phyloP scores from a whole-genome alignment of 2,113 vertebrate genomes.

The Archocentrus centrarchus region DNA sequence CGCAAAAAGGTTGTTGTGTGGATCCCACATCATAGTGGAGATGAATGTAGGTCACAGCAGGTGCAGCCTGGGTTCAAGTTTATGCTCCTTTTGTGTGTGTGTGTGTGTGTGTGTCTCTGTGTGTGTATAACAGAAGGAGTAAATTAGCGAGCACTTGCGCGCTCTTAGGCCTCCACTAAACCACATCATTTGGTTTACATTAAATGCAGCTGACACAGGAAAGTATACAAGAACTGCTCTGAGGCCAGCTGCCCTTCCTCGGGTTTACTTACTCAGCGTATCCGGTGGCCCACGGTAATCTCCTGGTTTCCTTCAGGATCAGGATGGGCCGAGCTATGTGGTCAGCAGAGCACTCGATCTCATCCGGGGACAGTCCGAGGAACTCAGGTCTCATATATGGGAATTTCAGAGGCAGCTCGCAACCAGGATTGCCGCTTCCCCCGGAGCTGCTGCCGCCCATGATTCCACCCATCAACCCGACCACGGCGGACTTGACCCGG shows the following conservation, averaged over 20 bases:
- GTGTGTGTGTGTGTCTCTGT: neutral
- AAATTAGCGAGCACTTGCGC: neutral
- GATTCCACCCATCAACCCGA: slow-evolving; percentile 75
- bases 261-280: slow-evolving; percentile 75
- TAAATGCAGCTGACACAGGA: neutral
- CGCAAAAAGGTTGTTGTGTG: neutral
- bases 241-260: neutral
- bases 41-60: slow-evolving; percentile 50
- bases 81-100: neutral
- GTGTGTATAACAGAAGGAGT: neutral
- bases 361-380: slow-evolving; percentile 73
- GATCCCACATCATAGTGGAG: neutral
- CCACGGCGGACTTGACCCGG: slow-evolving; percentile 77
- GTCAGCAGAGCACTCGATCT: slow-evolving; percentile 78
- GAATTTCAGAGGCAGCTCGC: slow-evolving; percentile 72
- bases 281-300: slow-evolving; percentile 79
- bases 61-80: slow-evolving; percentile 28
- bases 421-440: slow-evolving; percentile 44
- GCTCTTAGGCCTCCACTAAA: slow-evolving; percentile 13
- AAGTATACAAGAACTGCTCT: neutral
- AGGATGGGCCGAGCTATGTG: slow-evolving; percentile 77
- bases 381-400: slow-evolving; percentile 74
- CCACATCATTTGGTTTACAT: neutral
- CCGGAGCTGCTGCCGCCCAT: slow-evolving; percentile 68
- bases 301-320: slow-evolving; percentile 76